A percentile compares a stretch with the other conserved stretches of the same genome.
Conservation (phyloP, 2,113 vertebrate species). For the Cyprinus carpio region DNA sequence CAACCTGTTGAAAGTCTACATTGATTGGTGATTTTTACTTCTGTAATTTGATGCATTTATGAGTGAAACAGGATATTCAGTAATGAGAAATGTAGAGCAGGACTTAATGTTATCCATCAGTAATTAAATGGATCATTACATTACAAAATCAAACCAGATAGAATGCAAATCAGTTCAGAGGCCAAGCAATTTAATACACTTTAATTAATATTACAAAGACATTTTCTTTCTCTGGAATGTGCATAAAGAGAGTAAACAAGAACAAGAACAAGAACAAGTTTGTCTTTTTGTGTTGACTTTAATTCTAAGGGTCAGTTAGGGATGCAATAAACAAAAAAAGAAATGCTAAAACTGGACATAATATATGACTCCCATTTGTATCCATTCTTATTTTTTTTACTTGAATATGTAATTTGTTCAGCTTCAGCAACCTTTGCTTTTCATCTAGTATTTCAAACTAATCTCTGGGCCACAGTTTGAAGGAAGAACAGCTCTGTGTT, state of each 20-base stretch:
- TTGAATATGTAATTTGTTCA: background rate
- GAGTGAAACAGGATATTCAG: background rate
- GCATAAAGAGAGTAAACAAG: background rate
- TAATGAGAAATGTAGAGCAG: background rate
- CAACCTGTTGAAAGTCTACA: background rate
- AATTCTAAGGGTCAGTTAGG: background rate
- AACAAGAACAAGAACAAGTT: too few species aligned
- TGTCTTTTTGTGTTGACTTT: background rate
- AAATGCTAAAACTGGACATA: background rate
- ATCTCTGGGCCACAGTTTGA: background rate
- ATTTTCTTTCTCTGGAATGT: background rate
- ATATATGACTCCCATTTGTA: background rate
- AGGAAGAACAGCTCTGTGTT: background rate
- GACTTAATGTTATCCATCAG: background rate
- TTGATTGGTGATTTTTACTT: background rate
- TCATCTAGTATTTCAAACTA: background rate
- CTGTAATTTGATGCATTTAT: background rate
- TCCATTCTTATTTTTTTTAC: background rate
- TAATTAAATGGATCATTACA: background rate
- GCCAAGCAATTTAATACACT: background rate
- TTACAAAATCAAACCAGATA: background rate
- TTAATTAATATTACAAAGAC: background rate
- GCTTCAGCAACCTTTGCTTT: background rate
- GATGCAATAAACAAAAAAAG: background rate
- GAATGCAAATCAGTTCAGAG: constrained; percentile 1